Percentiles rank a stretch among this genome's conserved stretches.
Conservation (phyloP, 2,113 vertebrate species). For the Notarius lentiginosus region DNA sequence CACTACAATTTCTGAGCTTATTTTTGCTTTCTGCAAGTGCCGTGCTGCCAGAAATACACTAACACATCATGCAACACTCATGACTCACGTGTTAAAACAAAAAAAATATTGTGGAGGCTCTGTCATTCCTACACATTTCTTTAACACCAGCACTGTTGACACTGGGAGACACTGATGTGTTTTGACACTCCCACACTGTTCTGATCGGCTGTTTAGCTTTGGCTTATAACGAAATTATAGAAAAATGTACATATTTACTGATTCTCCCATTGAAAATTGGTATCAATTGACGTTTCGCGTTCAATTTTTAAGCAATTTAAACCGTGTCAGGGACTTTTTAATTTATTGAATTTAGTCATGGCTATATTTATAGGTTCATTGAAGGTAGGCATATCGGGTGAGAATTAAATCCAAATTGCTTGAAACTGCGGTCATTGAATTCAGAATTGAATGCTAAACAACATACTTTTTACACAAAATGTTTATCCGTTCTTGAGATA, state of each 20-base stretch:
- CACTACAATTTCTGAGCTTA: not conserved
- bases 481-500: no score
- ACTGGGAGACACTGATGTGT: not conserved
- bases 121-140: not conserved
- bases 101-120: conserved; percentile 7
- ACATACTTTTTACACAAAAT: no score
- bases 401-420: no score
- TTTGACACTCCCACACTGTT: not conserved
- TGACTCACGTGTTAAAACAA: conserved; percentile 3
- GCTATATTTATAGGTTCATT: not conserved
- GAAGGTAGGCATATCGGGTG: not conserved
- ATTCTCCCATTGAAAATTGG: not conserved
- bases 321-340: not conserved
- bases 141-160: not conserved
- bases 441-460: no score
- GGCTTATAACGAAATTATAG: not conserved
- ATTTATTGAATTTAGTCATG: not conserved
- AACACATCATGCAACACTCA: conserved; percentile 4
- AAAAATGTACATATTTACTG: not conserved
- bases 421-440: no score
- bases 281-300: not conserved
- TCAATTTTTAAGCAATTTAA: not conserved
- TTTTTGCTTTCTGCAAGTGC: not conserved
- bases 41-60: not conserved
- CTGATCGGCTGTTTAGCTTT: not conserved